These are phyloP conservation scores for Allolobophora icterica DNA, from an alignment of 2,888 invertebrate genomes.

Conservation along the genomic window DNA sequence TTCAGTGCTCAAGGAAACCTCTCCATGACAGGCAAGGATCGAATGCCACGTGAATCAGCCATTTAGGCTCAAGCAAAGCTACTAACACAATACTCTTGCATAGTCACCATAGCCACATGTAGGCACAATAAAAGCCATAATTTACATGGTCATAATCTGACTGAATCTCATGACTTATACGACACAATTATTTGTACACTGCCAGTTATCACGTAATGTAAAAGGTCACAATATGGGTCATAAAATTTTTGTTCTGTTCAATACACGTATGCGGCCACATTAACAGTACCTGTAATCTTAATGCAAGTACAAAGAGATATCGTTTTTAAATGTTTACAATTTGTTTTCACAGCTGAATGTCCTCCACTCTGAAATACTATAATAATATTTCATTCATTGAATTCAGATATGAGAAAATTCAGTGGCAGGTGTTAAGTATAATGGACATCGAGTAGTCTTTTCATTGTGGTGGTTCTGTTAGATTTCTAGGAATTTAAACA, in stretches of 20 bases:
- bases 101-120: not conserved
- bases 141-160: not conserved
- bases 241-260: not conserved
- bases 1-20: not conserved
- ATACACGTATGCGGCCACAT: not conserved
- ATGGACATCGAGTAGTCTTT: not conserved
- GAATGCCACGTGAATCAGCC: not conserved
- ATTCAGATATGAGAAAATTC: not conserved
- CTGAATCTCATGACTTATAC: not conserved
- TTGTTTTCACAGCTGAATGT: not conserved
- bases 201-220: not conserved
- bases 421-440: not conserved
- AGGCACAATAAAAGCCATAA: not conserved
- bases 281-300: not conserved
- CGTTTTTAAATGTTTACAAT: not conserved
- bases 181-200: not conserved
- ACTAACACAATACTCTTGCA: not conserved
- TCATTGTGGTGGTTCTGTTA: not conserved
- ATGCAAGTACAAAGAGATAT: not conserved
- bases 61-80: not conserved
- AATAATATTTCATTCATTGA: not conserved
- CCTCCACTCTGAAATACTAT: not conserved
- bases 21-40: not conserved
- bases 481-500: not conserved
- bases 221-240: not conserved